A percentile compares a stretch with the other conserved stretches of the same genome.
Conservation (phyloP, 2,797 vertebrate species). For the Chelon auratus region DNA sequence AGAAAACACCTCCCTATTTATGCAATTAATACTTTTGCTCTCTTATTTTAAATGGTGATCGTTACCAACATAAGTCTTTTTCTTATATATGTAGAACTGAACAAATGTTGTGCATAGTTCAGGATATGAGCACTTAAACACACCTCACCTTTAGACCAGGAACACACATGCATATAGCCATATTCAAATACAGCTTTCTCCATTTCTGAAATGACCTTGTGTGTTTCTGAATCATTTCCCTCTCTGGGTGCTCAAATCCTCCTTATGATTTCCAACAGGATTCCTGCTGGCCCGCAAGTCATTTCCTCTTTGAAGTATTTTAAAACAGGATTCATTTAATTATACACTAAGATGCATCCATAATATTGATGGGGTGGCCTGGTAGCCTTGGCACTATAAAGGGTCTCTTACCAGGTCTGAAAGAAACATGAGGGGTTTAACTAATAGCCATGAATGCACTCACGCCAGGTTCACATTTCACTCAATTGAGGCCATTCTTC, state of each 20-base stretch:
- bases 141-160: conserved; percentile 38
- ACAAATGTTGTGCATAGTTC: conserved; percentile 27
- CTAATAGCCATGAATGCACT: conserved; percentile 65
- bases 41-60: conserved; percentile 6
- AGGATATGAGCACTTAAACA: conserved; percentile 41
- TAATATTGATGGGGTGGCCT: conserved; percentile 77
- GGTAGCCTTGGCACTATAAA: conserved; percentile 77
- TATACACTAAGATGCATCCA: conserved; percentile 78
- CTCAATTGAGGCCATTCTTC: conserved; percentile 73
- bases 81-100: conserved; percentile 33
- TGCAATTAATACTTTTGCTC: not conserved
- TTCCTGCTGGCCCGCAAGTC: conserved; percentile 64
- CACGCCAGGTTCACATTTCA: conserved; percentile 70
- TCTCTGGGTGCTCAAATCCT: conserved; percentile 44
- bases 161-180: conserved; percentile 29
- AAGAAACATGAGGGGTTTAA: conserved; percentile 60
- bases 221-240: conserved; percentile 72
- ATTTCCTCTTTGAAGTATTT: conserved; percentile 77
- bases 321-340: conserved; percentile 79
- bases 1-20: not conserved
- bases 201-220: conserved; percentile 57
- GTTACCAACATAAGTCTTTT: conserved; percentile 5
- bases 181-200: conserved; percentile 43
- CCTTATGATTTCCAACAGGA: conserved; percentile 62
- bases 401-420: conserved; percentile 59